These are phyloP conservation scores for Leucozona laternaria DNA, from an alignment of 2,888 invertebrate genomes.

Conservation along the genomic window DNA sequence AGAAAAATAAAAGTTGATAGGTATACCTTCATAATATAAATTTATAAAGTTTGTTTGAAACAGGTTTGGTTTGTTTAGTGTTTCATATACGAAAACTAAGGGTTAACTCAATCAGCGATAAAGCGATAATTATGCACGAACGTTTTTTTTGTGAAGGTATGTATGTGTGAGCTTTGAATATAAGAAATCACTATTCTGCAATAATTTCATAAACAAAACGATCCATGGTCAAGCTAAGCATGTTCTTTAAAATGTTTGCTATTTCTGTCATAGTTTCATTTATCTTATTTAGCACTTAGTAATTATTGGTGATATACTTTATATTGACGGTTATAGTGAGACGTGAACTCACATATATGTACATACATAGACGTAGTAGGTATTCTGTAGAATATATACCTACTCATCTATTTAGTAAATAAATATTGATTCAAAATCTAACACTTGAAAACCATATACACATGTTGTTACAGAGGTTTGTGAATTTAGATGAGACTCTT, in stretches of 20 bases:
- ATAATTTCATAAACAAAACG: not conserved
- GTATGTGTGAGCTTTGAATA: too few relatives aligned
- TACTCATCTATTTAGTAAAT: constrained; percentile 43
- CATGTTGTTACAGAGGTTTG: constrained; percentile 1
- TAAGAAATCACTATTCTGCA: not conserved
- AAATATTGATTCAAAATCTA: constrained; percentile 56
- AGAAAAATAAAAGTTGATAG: too few relatives aligned
- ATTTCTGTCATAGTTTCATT: not conserved
- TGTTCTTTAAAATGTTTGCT: constrained; percentile 16
- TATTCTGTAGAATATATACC: not conserved
- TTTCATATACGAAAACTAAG: too few relatives aligned
- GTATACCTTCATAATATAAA: too few relatives aligned
- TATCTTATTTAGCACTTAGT: constrained; percentile 16
- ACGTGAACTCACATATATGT: not conserved
- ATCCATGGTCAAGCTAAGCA: not conserved
- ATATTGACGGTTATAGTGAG: constrained; percentile 1
- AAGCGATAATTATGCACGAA: too few relatives aligned
- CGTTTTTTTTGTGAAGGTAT: too few relatives aligned
- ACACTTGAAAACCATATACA: constrained; percentile 33
- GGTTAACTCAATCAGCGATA: too few relatives aligned
- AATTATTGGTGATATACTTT: constrained; percentile 24
- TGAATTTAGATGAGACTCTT: constrained; percentile 11
- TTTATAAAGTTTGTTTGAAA: too few relatives aligned
- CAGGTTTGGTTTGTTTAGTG: too few relatives aligned
- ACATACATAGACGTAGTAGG: not conserved